Evolutionary conservation across 1,140 invertebrate genomes (phyloP).

Genomic region (Drosophila truncata): DNA sequence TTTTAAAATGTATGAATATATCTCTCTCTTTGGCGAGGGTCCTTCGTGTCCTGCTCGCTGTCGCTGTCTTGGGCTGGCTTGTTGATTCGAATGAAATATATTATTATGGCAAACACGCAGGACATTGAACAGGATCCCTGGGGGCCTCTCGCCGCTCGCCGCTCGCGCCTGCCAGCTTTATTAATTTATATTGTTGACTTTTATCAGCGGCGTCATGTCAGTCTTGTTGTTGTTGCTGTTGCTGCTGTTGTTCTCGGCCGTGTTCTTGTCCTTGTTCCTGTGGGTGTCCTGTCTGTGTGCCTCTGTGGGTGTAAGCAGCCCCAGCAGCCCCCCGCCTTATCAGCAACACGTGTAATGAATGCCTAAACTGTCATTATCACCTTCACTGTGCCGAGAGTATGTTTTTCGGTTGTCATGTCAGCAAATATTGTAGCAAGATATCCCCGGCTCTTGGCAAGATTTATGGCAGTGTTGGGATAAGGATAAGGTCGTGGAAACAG

Average conservation of each 20-base stretch:
- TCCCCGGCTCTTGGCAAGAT: conserved; percentile 48
- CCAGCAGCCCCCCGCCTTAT: conserved; percentile 50
- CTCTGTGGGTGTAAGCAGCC: not conserved
- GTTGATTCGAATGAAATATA: conserved; percentile 81
- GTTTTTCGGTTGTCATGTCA: conserved; percentile 82
- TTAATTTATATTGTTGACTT: conserved; percentile 84
- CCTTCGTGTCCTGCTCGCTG: conserved; percentile 7
- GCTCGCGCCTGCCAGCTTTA: conserved; percentile 74
- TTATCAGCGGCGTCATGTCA: conserved; percentile 76
- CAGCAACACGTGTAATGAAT: conserved; percentile 85
- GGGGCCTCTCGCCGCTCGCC: conserved; percentile 45
- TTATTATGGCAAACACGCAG: conserved; percentile 81
- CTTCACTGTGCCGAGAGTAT: conserved; percentile 62
- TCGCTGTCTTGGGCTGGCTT: conserved; percentile 56
- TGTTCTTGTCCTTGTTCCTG: conserved; percentile 19
- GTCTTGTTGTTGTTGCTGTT: conserved; percentile 32
- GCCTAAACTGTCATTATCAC: conserved; percentile 84
- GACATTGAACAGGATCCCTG: conserved; percentile 61
- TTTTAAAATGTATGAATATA: conserved; percentile 70
- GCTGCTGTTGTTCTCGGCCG: not conserved
- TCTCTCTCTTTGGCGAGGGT: conserved; percentile 25
- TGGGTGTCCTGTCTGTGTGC: conserved; percentile 7
- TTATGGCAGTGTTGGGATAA: conserved; percentile 44
- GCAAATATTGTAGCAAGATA: conserved; percentile 80
- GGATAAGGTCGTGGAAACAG: conserved; percentile 22